phyloP scores from a whole-genome alignment of 2,888 invertebrate genomes.

The Pheosia tremula region DNA sequence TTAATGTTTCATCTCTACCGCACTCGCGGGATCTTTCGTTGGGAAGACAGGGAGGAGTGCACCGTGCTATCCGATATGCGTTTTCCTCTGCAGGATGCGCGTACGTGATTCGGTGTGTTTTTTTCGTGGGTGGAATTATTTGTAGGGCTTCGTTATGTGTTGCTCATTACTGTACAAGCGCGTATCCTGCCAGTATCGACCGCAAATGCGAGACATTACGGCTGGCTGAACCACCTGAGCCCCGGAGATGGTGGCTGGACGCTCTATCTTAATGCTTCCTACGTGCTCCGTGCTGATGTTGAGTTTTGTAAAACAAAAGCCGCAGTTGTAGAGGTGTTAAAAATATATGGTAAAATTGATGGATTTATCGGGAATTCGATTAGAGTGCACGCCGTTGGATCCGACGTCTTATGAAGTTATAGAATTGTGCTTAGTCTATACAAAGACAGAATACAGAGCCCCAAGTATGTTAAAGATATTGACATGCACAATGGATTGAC shows the following conservation, averaged over 20 bases:
- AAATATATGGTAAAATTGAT: slow-evolving; percentile 7
- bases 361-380: slow-evolving; percentile 5
- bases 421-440: too few species aligned
- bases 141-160: slow-evolving; percentile 83
- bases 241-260: slow-evolving; percentile 49
- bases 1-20: slow-evolving; percentile 62
- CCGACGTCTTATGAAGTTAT: too few species aligned
- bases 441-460: too few species aligned
- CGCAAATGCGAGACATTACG: slow-evolving; percentile 81
- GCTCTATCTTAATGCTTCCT: slow-evolving; percentile 61
- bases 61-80: slow-evolving; percentile 78
- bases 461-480: too few species aligned
- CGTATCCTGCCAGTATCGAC: slow-evolving; percentile 79
- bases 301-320: slow-evolving; percentile 51
- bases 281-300: slow-evolving; percentile 62
- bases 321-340: slow-evolving; percentile 31
- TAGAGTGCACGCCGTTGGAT: neutral
- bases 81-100: slow-evolving; percentile 81
- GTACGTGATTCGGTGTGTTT: slow-evolving; percentile 83
- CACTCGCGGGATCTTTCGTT: slow-evolving; percentile 22
- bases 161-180: slow-evolving; percentile 82
- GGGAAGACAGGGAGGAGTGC: slow-evolving; percentile 56
- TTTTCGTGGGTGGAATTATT: slow-evolving; percentile 83
- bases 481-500: too few species aligned
- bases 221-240: slow-evolving; percentile 68